Base-by-base conservation (phyloP, 2,113 vertebrate genomes). In the Apteryx mantelli region DNA sequence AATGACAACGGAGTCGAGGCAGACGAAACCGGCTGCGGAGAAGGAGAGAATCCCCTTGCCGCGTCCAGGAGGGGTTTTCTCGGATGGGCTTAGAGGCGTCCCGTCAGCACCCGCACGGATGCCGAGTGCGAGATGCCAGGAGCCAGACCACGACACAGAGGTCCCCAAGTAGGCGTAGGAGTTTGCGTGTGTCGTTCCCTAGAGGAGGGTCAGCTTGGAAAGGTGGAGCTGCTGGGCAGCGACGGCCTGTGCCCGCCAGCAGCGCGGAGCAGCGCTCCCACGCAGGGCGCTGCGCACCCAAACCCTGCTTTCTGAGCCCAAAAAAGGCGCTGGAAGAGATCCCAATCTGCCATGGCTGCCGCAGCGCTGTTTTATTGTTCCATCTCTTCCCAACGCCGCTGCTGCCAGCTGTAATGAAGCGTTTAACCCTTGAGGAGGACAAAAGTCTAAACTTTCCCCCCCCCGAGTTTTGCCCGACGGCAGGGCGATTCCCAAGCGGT, bases 401-500 rank as follows among this genome's bases (percentile, higher is more conserved):
- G 56, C 30, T 58, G 56, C 15, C 30, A 16, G 56, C 7, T 58
- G 56, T 3, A 9, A 18, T 9, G 56, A 32, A 32, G 18, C 30
- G 8, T 58, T 30, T 58, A 19, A 30, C 56, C 56, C 56, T 17
- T 30, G 13, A 58, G 56, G 56, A 8, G 42, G 52, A 12, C 20
- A 18, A 25, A 36, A 75, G 28, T 36, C 13, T 9, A 68, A 56
- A 16, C 24, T 61, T n/a, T 61, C 46, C 68, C 16, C 22, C 50
- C 66, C 34, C 68, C 36, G 9, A 34, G 22, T 56, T 50, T 18
- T 38, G 36, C 40, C 15, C 3, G 3, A 3, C 8, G n/a, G 21
- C 15, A 9, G 21, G 38, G 7, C 9, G 0, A 5, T 44, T 38
- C 42, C 30, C 2, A 1, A 48, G 13, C 1, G 4, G 34, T 28